Evolutionary conservation across 2,113 vertebrate species (phyloP).

Genomic region (Tachuris rubrigastra): DNA sequence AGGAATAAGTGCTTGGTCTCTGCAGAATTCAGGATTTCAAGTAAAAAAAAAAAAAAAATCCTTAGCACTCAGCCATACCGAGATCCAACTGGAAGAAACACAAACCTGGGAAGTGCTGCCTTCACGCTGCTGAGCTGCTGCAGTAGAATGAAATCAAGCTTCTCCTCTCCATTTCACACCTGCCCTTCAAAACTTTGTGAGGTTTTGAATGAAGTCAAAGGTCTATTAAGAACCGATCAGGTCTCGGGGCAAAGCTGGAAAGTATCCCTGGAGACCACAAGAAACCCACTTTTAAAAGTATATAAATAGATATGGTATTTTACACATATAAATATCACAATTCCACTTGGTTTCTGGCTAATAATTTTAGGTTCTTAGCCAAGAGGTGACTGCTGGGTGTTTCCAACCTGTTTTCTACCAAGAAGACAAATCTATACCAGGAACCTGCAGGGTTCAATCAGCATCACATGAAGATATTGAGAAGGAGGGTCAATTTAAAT

Average conservation of each 20-base stretch:
- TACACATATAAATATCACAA: background rate
- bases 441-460: background rate
- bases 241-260: background rate
- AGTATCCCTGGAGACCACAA: background rate
- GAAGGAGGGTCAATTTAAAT: background rate
- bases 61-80: background rate
- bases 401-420: background rate
- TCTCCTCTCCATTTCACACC: background rate
- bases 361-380: background rate
- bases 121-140: background rate
- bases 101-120: background rate
- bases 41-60: background rate
- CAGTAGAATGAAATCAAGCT: background rate
- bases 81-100: background rate
- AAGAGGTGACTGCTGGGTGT: background rate
- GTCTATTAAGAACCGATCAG: background rate
- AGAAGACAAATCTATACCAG: background rate
- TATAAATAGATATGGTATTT: background rate
- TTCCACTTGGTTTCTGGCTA: background rate
- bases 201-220: background rate
- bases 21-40: conserved; percentile 4
- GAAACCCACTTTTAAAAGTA: background rate
- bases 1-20: background rate
- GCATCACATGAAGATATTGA: background rate
- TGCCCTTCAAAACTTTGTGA: background rate